phyloP scores from a whole-genome alignment of 2,888 invertebrate species.

The Dorcus parallelipipedus region DNA sequence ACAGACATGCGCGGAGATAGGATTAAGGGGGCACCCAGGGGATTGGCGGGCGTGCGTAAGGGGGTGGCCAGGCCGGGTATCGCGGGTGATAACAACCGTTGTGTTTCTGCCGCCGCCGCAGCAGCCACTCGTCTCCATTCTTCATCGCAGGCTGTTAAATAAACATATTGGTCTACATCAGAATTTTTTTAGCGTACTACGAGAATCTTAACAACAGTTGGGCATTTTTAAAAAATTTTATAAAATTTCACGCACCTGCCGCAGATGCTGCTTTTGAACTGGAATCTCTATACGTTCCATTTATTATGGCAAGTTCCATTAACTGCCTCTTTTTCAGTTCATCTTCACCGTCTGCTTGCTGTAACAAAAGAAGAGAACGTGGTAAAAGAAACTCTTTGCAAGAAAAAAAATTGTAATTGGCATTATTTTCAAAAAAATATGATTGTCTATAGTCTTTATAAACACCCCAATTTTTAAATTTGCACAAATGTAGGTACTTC shows the following conservation, averaged over 20 bases:
- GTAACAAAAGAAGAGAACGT: slow-evolving; percentile 34
- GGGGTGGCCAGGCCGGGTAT: slow-evolving; percentile 63
- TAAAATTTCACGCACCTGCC: slow-evolving; percentile 60
- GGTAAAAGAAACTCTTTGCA: too few relatives aligned
- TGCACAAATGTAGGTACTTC: too few relatives aligned
- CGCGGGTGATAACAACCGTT: slow-evolving; percentile 65
- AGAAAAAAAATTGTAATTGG: too few relatives aligned
- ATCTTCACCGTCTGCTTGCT: slow-evolving; percentile 99
- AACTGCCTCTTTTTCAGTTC: slow-evolving; percentile 99
- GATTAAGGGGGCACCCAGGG: slow-evolving; percentile 88
- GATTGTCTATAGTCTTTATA: too few relatives aligned
- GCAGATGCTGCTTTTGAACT: slow-evolving; percentile 83
- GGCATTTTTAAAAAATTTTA: too few relatives aligned
- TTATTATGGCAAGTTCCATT: slow-evolving; percentile 99
- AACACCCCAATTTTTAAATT: too few relatives aligned
- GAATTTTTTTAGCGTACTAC: too few relatives aligned
- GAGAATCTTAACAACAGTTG: too few relatives aligned
- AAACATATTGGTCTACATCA: background rate
- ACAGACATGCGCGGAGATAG: slow-evolving; percentile 87
- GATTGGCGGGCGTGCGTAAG: slow-evolving; percentile 66
- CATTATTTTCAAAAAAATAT: too few relatives aligned
- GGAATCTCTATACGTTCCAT: slow-evolving; percentile 98
- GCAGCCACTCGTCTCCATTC: slow-evolving; percentile 82
- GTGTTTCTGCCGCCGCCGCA: slow-evolving; percentile 75
- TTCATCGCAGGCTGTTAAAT: slow-evolving; percentile 67